Evolutionary conservation across 2,113 vertebrate genomes (phyloP).

Genomic region (Uria lomvia): DNA sequence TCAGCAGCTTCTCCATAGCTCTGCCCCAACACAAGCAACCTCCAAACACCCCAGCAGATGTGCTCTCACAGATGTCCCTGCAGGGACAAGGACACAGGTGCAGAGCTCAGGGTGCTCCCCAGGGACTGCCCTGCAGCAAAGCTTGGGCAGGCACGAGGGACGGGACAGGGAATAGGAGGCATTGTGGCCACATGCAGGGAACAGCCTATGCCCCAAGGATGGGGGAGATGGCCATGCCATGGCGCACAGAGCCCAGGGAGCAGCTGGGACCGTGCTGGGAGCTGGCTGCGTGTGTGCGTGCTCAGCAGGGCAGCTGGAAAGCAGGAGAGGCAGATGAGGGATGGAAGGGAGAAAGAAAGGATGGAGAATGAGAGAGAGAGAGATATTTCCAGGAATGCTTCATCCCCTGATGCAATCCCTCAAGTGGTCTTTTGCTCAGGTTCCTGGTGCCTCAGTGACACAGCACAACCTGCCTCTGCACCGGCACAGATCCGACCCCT

Average conservation of each 20-base stretch:
- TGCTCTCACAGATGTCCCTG: not conserved
- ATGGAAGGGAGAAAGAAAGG: not conserved
- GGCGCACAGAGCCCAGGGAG: not conserved
- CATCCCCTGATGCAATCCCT: not conserved
- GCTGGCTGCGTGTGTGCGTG: accelerated
- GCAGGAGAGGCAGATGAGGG: not conserved
- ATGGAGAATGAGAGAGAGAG: not conserved
- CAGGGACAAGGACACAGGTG: not conserved
- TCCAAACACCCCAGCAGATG: not conserved
- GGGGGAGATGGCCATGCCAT: not conserved
- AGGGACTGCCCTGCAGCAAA: not conserved
- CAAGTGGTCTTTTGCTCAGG: not conserved
- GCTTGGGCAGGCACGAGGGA: accelerated
- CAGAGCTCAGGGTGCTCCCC: not conserved
- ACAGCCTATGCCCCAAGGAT: not conserved
- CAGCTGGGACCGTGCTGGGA: not conserved
- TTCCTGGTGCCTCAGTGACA: not conserved
- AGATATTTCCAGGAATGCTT: not conserved
- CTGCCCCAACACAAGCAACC: not conserved
- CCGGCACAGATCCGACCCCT: not conserved
- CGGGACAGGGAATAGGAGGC: accelerated
- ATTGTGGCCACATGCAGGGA: not conserved
- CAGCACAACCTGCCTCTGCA: not conserved
- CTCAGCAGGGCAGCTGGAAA: not conserved
- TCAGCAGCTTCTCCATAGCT: not conserved